A percentile compares a stretch with the other conserved stretches of the same genome.
phyloP scores from a whole-genome alignment of 2,888 invertebrate species.

The Mythimna ferrago region DNA sequence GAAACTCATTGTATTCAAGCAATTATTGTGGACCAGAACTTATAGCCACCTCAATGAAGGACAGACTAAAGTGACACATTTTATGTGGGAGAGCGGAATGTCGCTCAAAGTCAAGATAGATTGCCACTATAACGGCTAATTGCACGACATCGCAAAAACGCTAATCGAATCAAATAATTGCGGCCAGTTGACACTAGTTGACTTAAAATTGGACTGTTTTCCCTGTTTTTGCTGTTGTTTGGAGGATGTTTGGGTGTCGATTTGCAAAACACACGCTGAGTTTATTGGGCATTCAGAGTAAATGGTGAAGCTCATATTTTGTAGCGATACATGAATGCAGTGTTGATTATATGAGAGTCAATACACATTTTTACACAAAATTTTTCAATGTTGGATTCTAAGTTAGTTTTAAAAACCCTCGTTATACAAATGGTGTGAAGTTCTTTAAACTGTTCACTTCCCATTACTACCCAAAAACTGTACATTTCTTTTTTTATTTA shows the following conservation, averaged over 20 bases:
- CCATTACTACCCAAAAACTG: conserved; percentile 24
- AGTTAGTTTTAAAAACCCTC: background rate
- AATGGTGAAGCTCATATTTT: background rate
- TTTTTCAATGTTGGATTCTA: background rate
- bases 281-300: conserved; percentile 3
- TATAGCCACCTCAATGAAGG: conserved; percentile 24
- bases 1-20: background rate
- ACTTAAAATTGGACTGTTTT: conserved; percentile 63
- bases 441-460: conserved; percentile 4
- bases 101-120: conserved; percentile 47
- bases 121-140: conserved; percentile 58
- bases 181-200: conserved; percentile 69
- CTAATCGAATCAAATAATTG: conserved; percentile 71
- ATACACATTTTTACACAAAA: background rate
- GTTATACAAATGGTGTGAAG: background rate
- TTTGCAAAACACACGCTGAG: conserved; percentile 8
- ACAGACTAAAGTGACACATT: conserved; percentile 51
- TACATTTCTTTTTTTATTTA: conserved; percentile 25
- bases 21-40: conserved; percentile 7
- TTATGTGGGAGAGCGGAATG: conserved; percentile 66
- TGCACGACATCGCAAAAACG: conserved; percentile 65
- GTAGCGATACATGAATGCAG: background rate
- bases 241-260: conserved; percentile 16
- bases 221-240: conserved; percentile 29
- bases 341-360: background rate